Conservation (phyloP, 2,797 vertebrate genomes). For the Rhadinocentrus ornatus region DNA sequence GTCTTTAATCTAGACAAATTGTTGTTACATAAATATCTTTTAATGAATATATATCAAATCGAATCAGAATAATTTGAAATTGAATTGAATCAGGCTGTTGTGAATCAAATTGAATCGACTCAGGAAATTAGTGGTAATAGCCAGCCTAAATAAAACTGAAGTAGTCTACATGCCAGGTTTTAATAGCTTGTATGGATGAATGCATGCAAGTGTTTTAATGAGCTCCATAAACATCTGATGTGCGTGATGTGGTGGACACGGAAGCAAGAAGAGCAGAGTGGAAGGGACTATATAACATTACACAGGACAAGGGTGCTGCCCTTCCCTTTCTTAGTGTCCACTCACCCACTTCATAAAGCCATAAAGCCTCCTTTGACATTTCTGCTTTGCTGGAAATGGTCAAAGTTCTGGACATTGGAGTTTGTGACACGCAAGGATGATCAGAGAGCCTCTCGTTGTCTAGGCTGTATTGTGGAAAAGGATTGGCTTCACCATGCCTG, state of each 20-base stretch:
- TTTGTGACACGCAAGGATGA: conserved; percentile 10
- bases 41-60: too few species aligned
- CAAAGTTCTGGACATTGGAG: not conserved
- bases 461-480: conserved; percentile 86
- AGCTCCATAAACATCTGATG: conserved; percentile 45
- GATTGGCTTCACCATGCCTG: conserved; percentile 94
- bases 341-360: conserved; percentile 16
- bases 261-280: conserved; percentile 47
- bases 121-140: too few species aligned
- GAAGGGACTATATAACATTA: conserved; percentile 53
- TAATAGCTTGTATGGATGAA: conserved; percentile 36
- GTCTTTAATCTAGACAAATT: too few species aligned
- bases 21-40: too few species aligned
- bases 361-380: conserved; percentile 3
- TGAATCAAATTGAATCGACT: too few species aligned
- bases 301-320: conserved; percentile 51
- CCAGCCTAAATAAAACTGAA: not conserved
- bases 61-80: too few species aligned
- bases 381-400: conserved; percentile 18
- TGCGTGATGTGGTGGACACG: conserved; percentile 40
- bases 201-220: conserved; percentile 57
- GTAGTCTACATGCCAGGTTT: conserved; percentile 35
- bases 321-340: conserved; percentile 33
- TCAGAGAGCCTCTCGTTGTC: not conserved
- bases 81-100: too few species aligned